These are phyloP conservation scores for Echinops telfairi DNA, from an alignment of 2,113 vertebrate species.

Conservation along the genomic window DNA sequence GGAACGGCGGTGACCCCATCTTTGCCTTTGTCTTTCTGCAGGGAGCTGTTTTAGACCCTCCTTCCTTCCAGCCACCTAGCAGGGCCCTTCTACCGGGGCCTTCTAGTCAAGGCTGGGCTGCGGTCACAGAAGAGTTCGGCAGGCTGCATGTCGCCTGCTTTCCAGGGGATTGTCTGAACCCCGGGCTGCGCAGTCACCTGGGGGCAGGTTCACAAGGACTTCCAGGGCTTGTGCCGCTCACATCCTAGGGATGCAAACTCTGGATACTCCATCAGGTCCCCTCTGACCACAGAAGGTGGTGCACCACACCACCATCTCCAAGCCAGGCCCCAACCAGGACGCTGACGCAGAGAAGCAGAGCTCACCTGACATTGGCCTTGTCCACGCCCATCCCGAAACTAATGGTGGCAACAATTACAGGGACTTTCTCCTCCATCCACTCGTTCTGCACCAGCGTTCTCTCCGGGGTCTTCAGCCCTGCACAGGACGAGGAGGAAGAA, in stretches of 20 bases:
- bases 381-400: constrained; percentile 99
- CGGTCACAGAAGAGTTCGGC: not conserved
- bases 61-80: not conserved
- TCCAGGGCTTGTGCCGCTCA: not conserved
- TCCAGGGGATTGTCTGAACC: not conserved
- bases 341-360: not conserved
- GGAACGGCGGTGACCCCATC: not conserved
- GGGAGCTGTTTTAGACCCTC: not conserved
- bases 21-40: not conserved
- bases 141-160: not conserved
- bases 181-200: not conserved
- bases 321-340: not conserved
- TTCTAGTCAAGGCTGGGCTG: not conserved
- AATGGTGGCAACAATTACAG: constrained; percentile 97
- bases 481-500: not conserved
- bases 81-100: not conserved
- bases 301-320: not conserved
- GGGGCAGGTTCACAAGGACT: not conserved
- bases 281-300: not conserved
- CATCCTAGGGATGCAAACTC: not conserved
- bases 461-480: constrained; percentile 94
- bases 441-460: constrained; percentile 93
- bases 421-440: constrained; percentile 96
- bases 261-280: not conserved
- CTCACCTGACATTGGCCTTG: constrained; percentile 97